Evolutionary conservation across 2,113 vertebrate species (phyloP).

Genomic region (Lepidothrix coronata): DNA sequence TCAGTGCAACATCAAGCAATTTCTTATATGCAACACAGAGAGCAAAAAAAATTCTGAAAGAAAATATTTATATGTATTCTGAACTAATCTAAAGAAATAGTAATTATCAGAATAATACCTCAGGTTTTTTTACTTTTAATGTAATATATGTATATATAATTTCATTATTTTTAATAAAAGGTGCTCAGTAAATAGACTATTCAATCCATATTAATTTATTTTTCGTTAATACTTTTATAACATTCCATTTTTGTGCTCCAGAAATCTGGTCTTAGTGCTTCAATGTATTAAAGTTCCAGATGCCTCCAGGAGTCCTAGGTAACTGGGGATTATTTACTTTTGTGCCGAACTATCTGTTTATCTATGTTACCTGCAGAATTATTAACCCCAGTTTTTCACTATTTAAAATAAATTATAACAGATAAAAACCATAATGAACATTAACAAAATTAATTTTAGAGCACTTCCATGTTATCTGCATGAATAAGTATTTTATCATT

Average conservation of each 20-base stretch:
- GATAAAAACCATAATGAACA: not conserved
- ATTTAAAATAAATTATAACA: not conserved
- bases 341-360: not conserved
- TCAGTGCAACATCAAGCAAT: not conserved
- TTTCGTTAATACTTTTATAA: not conserved
- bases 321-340: not conserved
- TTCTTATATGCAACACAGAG: not conserved
- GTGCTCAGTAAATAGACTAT: not conserved
- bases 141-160: not conserved
- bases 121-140: not conserved
- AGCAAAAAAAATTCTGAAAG: not conserved
- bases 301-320: not conserved
- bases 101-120: not conserved
- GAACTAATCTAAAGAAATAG: not conserved
- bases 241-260: not conserved
- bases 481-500: not conserved
- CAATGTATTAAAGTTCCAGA: not conserved
- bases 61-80: not conserved
- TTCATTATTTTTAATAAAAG: not conserved
- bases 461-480: not conserved
- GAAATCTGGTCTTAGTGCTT: not conserved
- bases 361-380: not conserved
- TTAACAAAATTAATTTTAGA: not conserved
- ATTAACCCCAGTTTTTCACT: not conserved
- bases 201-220: rapidly evolving